These are phyloP conservation scores for Aradophagus sp. DNA, from an alignment of 1,140 invertebrate species.

Conservation along the genomic window DNA sequence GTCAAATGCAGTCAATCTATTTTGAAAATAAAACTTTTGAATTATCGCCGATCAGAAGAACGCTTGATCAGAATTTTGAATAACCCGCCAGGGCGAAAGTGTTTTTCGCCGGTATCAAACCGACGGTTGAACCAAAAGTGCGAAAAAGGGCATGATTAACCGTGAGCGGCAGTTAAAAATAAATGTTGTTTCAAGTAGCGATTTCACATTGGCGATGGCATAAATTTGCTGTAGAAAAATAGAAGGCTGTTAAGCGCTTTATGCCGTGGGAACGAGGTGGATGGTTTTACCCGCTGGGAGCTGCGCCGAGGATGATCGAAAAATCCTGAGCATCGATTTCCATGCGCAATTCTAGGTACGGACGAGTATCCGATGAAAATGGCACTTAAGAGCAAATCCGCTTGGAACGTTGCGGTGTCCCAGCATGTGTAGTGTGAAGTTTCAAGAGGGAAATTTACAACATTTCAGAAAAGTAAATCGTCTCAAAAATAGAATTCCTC, in stretches of 20 bases:
- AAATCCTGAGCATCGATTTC: conserved; percentile 58
- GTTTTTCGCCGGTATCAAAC: no score
- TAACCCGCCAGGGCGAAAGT: no score
- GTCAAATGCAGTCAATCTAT: no score
- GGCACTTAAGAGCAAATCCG: conserved; percentile 49
- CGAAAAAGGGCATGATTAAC: conserved; percentile 11
- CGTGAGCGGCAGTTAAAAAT: conserved; percentile 12
- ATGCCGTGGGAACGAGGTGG: conserved; percentile 53
- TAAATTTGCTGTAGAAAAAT: conserved; percentile 59
- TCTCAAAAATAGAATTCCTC: conserved; percentile 43
- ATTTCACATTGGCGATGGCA: conserved; percentile 50
- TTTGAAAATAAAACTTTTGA: no score
- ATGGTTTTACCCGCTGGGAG: conserved; percentile 28
- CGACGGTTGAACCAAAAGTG: neutral
- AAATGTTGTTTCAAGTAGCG: conserved; percentile 50
- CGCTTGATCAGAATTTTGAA: no score
- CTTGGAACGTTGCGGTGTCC: conserved; percentile 34
- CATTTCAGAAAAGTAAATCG: conserved; percentile 44
- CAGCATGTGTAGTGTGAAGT: conserved; percentile 33
- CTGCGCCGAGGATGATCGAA: conserved; percentile 44
- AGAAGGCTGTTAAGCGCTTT: conserved; percentile 50
- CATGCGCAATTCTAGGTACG: conserved; percentile 49
- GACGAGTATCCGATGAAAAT: conserved; percentile 50
- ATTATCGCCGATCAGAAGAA: no score
- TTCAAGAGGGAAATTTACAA: conserved; percentile 39